These are phyloP conservation scores for Drosophila meridionalis DNA, from an alignment of 2,888 invertebrate species.

Conservation along the genomic window DNA sequence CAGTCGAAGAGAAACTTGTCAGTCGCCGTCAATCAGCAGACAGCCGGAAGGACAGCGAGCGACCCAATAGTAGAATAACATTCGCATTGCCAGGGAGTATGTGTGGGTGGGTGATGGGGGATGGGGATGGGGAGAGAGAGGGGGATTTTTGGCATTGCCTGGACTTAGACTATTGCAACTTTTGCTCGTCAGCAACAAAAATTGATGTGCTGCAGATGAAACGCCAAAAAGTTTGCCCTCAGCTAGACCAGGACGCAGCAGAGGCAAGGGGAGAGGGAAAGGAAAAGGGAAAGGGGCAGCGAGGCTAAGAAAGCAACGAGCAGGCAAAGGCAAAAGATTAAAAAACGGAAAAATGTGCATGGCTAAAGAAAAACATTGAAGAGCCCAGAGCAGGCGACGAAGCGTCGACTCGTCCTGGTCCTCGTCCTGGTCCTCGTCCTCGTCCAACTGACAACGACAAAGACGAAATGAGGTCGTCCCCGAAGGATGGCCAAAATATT, in stretches of 20 bases:
- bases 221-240: conserved; percentile 82
- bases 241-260: conserved; percentile 36
- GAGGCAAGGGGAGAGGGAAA: neutral
- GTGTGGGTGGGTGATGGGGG: conserved; percentile 12
- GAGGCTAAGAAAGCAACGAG: conserved; percentile 56
- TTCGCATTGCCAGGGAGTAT: conserved; percentile 32
- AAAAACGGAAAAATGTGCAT: conserved; percentile 76
- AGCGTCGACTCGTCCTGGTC: conserved; percentile 37
- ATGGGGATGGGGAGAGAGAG: conserved; percentile 11
- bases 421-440: conserved; percentile 58
- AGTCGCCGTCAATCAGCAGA: conserved; percentile 80
- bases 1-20: conserved; percentile 81
- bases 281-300: neutral
- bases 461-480: conserved; percentile 78
- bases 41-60: conserved; percentile 59
- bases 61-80: conserved; percentile 77
- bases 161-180: conserved; percentile 69
- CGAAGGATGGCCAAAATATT: conserved; percentile 80
- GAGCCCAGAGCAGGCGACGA: conserved; percentile 54
- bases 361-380: conserved; percentile 71
- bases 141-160: conserved; percentile 41
- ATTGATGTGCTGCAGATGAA: conserved; percentile 82
- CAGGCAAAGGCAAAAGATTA: conserved; percentile 78
- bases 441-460: conserved; percentile 68
- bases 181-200: conserved; percentile 82